phyloP scores from a whole-genome alignment of 2,113 vertebrate genomes.

The Malurus elegans region DNA sequence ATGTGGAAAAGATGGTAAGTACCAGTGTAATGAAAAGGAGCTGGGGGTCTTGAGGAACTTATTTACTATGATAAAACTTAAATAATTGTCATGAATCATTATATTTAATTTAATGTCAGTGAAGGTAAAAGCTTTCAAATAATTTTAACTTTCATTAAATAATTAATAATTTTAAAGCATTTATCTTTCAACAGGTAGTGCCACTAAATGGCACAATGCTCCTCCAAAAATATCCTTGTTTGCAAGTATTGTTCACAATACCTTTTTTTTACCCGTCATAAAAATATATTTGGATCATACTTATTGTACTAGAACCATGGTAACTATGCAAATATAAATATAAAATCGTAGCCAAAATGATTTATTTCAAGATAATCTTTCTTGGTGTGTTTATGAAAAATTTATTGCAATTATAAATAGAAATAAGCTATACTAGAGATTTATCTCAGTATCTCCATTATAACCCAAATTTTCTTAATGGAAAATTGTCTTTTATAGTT shows the following conservation, averaged over 20 bases:
- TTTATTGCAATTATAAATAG: constrained; percentile 36
- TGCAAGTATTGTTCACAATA: not conserved
- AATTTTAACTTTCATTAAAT: not conserved
- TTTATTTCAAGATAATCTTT: constrained; percentile 28
- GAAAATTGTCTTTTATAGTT: not conserved
- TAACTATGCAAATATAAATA: not conserved
- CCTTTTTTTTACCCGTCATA: not conserved
- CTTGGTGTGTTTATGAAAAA: not conserved
- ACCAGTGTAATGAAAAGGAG: not conserved
- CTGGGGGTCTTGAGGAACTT: not conserved
- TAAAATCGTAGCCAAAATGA: not conserved
- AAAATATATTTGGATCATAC: constrained; percentile 14
- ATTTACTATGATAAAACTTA: not conserved
- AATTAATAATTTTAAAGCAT: not conserved
- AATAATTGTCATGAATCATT: not conserved
- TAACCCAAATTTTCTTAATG: not conserved
- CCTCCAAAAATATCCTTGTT: not conserved
- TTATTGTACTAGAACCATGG: constrained; percentile 1
- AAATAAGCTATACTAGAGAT: constrained; percentile 21
- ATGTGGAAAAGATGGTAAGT: not conserved
- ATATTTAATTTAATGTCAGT: not conserved
- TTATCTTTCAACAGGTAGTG: not conserved
- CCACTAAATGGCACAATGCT: not conserved
- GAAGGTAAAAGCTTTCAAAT: not conserved
- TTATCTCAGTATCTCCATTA: constrained; percentile 21